Percentiles rank a stretch among this genome's conserved stretches.
Evolutionary conservation across 2,888 invertebrate species (phyloP).

Genomic region (Cantharis flavilabris): DNA sequence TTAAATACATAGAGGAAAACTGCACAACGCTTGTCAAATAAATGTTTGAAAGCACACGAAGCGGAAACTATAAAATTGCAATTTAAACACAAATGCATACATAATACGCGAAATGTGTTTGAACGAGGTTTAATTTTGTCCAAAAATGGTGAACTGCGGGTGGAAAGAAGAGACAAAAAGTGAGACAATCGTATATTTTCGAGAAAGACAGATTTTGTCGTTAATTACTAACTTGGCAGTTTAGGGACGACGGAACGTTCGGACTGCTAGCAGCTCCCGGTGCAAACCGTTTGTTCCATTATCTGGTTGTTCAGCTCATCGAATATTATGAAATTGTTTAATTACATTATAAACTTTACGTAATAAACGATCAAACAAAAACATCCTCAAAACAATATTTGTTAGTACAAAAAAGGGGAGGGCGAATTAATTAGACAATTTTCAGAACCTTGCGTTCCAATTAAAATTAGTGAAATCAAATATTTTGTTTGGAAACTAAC

Average conservation of each 20-base stretch:
- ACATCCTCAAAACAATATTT: background rate
- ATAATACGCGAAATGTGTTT: conserved; percentile 7
- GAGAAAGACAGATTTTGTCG: conserved; percentile 9
- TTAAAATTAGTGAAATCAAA: background rate
- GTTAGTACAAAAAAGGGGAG: background rate
- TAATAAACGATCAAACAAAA: background rate
- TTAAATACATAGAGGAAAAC: background rate
- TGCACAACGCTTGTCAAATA: background rate
- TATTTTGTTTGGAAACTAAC: background rate
- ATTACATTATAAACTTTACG: conserved; percentile 12
- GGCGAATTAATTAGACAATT: background rate
- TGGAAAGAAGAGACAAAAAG: conserved; percentile 24
- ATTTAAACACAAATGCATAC: conserved; percentile 16
- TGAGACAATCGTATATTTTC: conserved; percentile 16
- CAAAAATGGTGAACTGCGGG: background rate
- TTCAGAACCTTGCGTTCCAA: background rate
- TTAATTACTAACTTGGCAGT: conserved; percentile 28
- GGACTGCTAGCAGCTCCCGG: conserved; percentile 4
- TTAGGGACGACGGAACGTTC: conserved; percentile 18
- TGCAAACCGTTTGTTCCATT: conserved; percentile 26
- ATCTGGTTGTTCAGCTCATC: conserved; percentile 26
- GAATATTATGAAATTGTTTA: conserved; percentile 19
- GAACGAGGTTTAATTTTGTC: background rate
- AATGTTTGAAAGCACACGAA: background rate
- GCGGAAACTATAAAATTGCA: conserved; percentile 15